These are phyloP conservation scores for Otis tarda DNA, from an alignment of 2,113 vertebrate genomes.

Conservation along the genomic window DNA sequence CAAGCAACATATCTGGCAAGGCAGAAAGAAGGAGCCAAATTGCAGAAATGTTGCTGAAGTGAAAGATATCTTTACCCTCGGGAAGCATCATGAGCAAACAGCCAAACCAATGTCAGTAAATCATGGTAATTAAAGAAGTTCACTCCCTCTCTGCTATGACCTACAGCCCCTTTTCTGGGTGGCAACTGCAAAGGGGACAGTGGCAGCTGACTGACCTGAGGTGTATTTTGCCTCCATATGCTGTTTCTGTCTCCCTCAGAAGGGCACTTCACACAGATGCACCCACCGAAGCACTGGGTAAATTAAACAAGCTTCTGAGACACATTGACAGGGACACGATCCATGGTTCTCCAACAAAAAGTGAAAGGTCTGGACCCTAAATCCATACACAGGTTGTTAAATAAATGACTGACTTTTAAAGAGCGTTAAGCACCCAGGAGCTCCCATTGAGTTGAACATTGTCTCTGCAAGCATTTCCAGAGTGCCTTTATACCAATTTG, in stretches of 20 bases:
- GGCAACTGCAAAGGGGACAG: not conserved
- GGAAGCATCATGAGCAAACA: slow-evolving; percentile 9
- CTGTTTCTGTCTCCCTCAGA: not conserved
- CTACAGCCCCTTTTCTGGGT: not conserved
- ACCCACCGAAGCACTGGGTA: not conserved
- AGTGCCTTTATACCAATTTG: slow-evolving; percentile 6
- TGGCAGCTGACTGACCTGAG: not conserved
- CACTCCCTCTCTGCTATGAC: slow-evolving; percentile 1
- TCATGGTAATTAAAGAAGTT: not conserved
- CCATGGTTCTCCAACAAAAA: not conserved
- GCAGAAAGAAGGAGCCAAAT: not conserved
- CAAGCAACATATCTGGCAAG: slow-evolving; percentile 25
- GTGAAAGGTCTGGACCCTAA: not conserved
- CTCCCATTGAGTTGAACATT: not conserved
- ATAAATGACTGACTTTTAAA: slow-evolving; percentile 22
- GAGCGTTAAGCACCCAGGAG: slow-evolving; percentile 16
- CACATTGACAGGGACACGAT: not conserved
- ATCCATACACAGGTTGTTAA: slow-evolving; percentile 4
- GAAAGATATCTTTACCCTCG: slow-evolving; percentile 11
- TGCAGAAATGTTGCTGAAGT: slow-evolving; percentile 10
- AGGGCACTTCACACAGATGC: not conserved
- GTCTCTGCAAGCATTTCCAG: slow-evolving; percentile 37
- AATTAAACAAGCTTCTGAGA: not conserved
- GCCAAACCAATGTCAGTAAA: slow-evolving; percentile 25
- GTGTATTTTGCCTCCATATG: not conserved